phyloP scores from a whole-genome alignment of 2,888 invertebrate genomes.

The Pardosa pseudoannulata region DNA sequence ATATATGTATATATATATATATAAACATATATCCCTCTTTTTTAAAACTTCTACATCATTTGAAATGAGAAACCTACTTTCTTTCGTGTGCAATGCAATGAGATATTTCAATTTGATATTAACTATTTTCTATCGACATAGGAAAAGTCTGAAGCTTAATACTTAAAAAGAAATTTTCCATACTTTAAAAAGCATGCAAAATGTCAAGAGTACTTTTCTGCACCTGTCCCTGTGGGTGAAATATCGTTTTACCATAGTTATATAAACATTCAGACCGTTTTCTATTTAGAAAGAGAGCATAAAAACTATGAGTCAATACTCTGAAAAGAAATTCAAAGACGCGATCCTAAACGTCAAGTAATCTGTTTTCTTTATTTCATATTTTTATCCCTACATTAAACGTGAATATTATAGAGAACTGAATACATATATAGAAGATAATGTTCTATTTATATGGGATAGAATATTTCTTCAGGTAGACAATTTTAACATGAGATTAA shows the following conservation, averaged over 20 bases:
- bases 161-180: background rate
- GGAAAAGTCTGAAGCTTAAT: too few species aligned
- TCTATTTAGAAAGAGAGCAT: background rate
- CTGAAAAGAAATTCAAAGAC: background rate
- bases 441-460: too few species aligned
- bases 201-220: background rate
- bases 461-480: too few species aligned
- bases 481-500: too few species aligned
- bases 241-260: slow-evolving; percentile 3
- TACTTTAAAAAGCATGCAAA: background rate
- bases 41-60: too few species aligned
- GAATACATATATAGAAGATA: too few species aligned
- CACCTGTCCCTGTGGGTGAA: slow-evolving; percentile 3
- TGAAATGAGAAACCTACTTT: too few species aligned
- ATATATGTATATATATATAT: too few species aligned
- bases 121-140: too few species aligned
- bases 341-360: background rate
- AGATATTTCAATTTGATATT: too few species aligned
- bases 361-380: background rate
- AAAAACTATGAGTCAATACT: background rate
- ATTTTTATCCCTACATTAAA: background rate
- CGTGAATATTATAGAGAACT: background rate
- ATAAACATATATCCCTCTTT: too few species aligned
- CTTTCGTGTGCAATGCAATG: too few species aligned
- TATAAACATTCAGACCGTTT: background rate